These are phyloP conservation scores for Clepsis dumicolana DNA, from an alignment of 2,888 invertebrate species.

Conservation along the genomic window DNA sequence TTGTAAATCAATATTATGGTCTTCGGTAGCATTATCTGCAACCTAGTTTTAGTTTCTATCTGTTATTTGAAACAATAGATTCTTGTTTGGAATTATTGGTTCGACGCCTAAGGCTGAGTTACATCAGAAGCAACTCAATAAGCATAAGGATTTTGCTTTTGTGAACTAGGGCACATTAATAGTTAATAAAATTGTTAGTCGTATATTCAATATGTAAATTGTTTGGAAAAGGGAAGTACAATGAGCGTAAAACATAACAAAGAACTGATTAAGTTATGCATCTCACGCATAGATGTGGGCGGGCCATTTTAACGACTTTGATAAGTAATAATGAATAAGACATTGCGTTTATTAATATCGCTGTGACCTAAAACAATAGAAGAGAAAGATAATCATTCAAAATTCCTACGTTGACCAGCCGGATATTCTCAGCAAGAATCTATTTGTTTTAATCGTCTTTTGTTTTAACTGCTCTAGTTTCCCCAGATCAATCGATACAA, in stretches of 20 bases:
- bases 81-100: constrained; percentile 37
- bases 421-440: constrained; percentile 12
- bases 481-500: constrained; percentile 14
- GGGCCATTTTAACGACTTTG: constrained; percentile 16
- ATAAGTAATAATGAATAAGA: neutral
- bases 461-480: constrained; percentile 28
- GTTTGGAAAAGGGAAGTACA: neutral
- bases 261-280: constrained; percentile 6
- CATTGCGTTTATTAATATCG: neutral
- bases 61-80: constrained; percentile 40
- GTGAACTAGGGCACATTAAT: neutral
- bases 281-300: constrained; percentile 16
- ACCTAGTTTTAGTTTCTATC: constrained; percentile 36
- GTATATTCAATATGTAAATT: neutral
- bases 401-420: constrained; percentile 10
- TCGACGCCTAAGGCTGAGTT: neutral
- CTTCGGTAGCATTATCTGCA: constrained; percentile 28
- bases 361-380: constrained; percentile 10
- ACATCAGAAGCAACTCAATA: neutral
- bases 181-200: neutral
- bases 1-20: constrained; percentile 38
- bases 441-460: constrained; percentile 21
- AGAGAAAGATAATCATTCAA: constrained; percentile 4
- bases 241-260: neutral
- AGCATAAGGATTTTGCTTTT: neutral